Percentiles rank a stretch among this genome's conserved stretches.
phyloP scores from a whole-genome alignment of 2,888 invertebrate species.

The Drosophila mimetica region DNA sequence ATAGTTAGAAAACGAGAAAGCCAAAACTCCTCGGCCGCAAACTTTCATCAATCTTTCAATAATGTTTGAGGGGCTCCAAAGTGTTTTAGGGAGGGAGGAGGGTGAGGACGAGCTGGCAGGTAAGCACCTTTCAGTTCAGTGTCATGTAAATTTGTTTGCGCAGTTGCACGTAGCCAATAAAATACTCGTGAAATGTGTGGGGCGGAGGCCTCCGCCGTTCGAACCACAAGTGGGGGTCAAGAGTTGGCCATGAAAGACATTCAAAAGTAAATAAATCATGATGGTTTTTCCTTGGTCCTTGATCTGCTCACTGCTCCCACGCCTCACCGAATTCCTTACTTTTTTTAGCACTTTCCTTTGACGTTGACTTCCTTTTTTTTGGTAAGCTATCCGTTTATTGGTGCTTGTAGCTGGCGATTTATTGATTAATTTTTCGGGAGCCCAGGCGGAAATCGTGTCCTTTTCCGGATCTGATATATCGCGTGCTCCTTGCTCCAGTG shows the following conservation, averaged over 20 bases:
- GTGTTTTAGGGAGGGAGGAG: not conserved
- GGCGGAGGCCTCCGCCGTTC: slow-evolving; percentile 49
- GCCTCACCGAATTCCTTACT: slow-evolving; percentile 61
- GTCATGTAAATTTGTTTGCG: slow-evolving; percentile 80
- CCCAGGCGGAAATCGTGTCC: slow-evolving; percentile 55
- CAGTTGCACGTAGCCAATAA: slow-evolving; percentile 78
- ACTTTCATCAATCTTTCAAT: slow-evolving; percentile 79
- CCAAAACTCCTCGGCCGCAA: slow-evolving; percentile 36
- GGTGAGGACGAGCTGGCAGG: slow-evolving; percentile 30
- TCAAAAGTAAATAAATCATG: slow-evolving; percentile 76
- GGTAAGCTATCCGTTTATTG: slow-evolving; percentile 48
- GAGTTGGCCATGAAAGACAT: slow-evolving; percentile 27
- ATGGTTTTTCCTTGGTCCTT: slow-evolving; percentile 59
- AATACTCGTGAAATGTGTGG: slow-evolving; percentile 60
- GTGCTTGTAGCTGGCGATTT: slow-evolving; percentile 70
- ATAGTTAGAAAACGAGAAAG: slow-evolving; percentile 32
- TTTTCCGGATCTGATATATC: slow-evolving; percentile 60
- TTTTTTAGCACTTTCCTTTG: slow-evolving; percentile 57
- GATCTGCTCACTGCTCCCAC: slow-evolving; percentile 69
- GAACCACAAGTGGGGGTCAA: slow-evolving; percentile 53
- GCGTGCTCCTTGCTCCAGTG: slow-evolving; percentile 59
- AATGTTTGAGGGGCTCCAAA: slow-evolving; percentile 45
- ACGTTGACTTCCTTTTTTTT: slow-evolving; percentile 52
- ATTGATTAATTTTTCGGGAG: slow-evolving; percentile 66
- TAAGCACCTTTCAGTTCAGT: slow-evolving; percentile 66